These are phyloP conservation scores for Heliconius charithonia DNA, from an alignment of 2,888 invertebrate genomes.

Conservation along the genomic window DNA sequence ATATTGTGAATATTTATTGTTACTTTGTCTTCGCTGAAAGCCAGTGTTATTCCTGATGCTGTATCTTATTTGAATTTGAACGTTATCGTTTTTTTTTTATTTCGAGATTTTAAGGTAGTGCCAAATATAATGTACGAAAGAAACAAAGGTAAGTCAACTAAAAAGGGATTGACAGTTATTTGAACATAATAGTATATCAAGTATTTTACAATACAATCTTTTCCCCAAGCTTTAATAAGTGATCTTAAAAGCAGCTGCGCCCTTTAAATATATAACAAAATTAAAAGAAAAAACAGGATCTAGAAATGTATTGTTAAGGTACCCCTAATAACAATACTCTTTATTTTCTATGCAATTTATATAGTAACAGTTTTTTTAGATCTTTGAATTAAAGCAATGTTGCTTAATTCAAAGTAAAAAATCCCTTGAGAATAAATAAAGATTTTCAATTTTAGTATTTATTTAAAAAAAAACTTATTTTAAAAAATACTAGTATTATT, in stretches of 20 bases:
- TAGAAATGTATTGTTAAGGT: not conserved
- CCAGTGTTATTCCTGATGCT: not conserved
- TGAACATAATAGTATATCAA: not conserved
- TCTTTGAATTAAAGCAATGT: not conserved
- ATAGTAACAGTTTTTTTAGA: not conserved
- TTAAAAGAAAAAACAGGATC: not conserved
- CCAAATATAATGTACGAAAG: not conserved
- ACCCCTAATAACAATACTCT: not conserved
- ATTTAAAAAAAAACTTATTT: no score
- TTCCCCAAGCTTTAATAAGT: not conserved
- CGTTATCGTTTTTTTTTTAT: not conserved
- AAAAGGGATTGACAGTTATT: not conserved
- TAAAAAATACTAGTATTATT: no score
- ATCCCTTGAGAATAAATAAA: not conserved
- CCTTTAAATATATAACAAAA: not conserved
- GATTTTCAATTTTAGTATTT: not conserved
- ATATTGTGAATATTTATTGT: not conserved
- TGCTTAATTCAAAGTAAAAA: no score
- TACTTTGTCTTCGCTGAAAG: slow-evolving; percentile 13
- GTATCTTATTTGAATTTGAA: not conserved
- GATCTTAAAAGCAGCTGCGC: not conserved
- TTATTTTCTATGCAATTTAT: not conserved
- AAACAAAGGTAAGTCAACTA: slow-evolving; percentile 4
- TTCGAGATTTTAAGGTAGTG: not conserved
- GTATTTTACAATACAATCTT: not conserved